Evolutionary conservation across 2,888 invertebrate species (phyloP), one percentile per base, ranked within the genome.

Genomic region (Periphyllus acericola): DNA sequence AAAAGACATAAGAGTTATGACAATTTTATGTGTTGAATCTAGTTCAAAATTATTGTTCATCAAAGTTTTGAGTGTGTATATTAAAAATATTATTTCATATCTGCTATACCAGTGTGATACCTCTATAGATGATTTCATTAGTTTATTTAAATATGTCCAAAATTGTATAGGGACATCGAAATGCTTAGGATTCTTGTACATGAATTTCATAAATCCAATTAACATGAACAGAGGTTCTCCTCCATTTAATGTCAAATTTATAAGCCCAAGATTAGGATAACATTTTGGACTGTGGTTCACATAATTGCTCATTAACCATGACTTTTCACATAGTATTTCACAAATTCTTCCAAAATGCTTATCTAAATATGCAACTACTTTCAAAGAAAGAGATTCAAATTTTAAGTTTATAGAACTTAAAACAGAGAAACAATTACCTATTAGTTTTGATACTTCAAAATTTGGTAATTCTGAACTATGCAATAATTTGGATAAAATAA

Each of bases 361-460:
- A 66, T 87, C 32, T 74, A 87, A 81, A 34, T 74, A 87, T 74
- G 14, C 60, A 60, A 81, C 72, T 81, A 72, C 40, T 81, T 81
- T 87, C 2, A 14, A 36, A n/a, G 74, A 32, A 17, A 87, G 14
- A 74, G 14, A 40, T 34, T 87, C 46, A 87, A 87, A 87, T 66
- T 87, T 81, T 0, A 87, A 32, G 6, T 87, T 87, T 25, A 66
- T 36, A n/a, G 87, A 87, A 74, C 81, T 87, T 25, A 87, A 81
- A 11, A 81, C 66, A 60, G 87, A 81, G 19, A 87, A 87, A 11
- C 87, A 87, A 40, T 87, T 87, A 14, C 87, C 87, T 0, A 87
- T 87, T 21, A 87, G n/a, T 81, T 87, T 87, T 66, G 87, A 80
- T n/a, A 60, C 81, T 81, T 87, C 81, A 75, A 87, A 87, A 74